These are phyloP conservation scores for Lepidochrysops patricia DNA, from an alignment of 2,888 invertebrate genomes.

Conservation along the genomic window DNA sequence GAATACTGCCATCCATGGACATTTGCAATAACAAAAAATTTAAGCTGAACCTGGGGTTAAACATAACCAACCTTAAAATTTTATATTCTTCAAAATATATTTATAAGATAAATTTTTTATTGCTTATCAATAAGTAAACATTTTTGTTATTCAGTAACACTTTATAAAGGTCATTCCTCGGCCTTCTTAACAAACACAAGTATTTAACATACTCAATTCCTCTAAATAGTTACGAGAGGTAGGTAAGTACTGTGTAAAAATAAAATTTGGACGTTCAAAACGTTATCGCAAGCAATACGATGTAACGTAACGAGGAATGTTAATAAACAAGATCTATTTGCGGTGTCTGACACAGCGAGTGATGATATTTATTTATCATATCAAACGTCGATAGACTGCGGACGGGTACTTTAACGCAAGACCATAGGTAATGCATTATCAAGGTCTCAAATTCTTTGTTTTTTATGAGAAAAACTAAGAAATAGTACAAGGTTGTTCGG, in stretches of 20 bases:
- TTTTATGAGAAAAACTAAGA: neutral
- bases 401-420: conserved; percentile 3
- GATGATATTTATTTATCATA: conserved; percentile 22
- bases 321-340: conserved; percentile 25
- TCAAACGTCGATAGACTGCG: conserved; percentile 10
- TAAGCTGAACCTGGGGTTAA: no score
- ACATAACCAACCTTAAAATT: no score
- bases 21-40: no score
- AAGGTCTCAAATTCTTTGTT: conserved; percentile 18
- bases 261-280: conserved; percentile 9
- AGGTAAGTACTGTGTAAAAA: neutral
- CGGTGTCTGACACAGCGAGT: conserved; percentile 23
- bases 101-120: neutral
- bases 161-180: neutral
- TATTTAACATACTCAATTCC: neutral
- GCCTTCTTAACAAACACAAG: neutral
- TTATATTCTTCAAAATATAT: no score
- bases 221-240: neutral
- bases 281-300: conserved; percentile 20
- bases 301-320: conserved; percentile 13
- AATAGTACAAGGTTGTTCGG: conserved; percentile 6
- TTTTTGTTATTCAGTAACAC: neutral
- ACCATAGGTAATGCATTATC: conserved; percentile 15
- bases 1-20: no score
- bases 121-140: neutral